Evolutionary conservation across 2,888 invertebrate genomes (phyloP).

Genomic region (Chelonus formosanus): DNA sequence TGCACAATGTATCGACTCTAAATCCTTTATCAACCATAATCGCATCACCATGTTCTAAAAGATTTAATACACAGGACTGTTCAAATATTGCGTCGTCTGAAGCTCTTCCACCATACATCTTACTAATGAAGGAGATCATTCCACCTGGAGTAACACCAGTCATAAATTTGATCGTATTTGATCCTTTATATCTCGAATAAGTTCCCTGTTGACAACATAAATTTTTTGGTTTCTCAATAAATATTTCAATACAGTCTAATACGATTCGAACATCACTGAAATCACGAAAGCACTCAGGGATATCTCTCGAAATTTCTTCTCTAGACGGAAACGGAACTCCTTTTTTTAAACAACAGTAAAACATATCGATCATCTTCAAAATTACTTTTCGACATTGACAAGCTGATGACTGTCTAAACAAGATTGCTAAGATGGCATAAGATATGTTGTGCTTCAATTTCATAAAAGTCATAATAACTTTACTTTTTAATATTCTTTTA

Average conservation of each 20-base stretch:
- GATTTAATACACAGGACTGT: constrained; percentile 16
- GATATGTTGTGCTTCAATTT: constrained; percentile 33
- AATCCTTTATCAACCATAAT: constrained; percentile 49
- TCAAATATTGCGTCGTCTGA: constrained; percentile 37
- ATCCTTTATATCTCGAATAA: constrained; percentile 39
- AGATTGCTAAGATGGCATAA: constrained; percentile 27
- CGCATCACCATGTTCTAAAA: constrained; percentile 2
- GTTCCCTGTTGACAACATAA: constrained; percentile 26
- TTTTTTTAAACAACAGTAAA: constrained; percentile 13
- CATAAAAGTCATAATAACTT: constrained; percentile 27
- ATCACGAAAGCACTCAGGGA: constrained; percentile 12
- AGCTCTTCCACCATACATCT: constrained; percentile 37
- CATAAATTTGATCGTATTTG: constrained; percentile 38
- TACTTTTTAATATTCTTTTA: neutral
- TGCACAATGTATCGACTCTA: constrained; percentile 43
- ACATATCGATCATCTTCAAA: constrained; percentile 1
- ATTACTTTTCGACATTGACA: constrained; percentile 29
- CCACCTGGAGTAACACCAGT: constrained; percentile 39
- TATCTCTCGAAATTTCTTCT: constrained; percentile 8
- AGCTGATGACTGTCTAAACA: constrained; percentile 28
- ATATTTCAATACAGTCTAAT: constrained; percentile 31
- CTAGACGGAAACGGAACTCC: constrained; percentile 34
- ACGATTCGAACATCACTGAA: constrained; percentile 29
- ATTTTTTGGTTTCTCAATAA: constrained; percentile 14
- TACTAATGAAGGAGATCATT: constrained; percentile 34